Percentiles rank a stretch among this genome's conserved stretches.
Evolutionary conservation across 2,113 vertebrate genomes (phyloP).

Genomic region (Poicephalus gulielmi): DNA sequence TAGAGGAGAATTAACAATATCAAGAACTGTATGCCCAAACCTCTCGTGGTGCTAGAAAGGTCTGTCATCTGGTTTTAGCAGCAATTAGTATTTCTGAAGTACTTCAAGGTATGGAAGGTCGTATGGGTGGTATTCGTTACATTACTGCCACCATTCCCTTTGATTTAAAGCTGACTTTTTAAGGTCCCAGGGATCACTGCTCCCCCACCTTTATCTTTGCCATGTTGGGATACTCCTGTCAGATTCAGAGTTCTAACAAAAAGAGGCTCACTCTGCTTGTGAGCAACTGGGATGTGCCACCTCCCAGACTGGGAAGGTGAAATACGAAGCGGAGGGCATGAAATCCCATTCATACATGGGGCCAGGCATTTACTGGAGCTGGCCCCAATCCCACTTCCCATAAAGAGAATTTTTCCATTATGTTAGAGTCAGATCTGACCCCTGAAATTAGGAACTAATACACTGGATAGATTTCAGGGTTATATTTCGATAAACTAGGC

Average conservation of each 20-base stretch:
- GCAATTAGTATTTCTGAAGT: not conserved
- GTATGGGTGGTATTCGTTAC: not conserved
- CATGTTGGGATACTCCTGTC: not conserved
- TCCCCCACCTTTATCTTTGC: not conserved
- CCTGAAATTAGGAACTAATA: not conserved
- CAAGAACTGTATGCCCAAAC: not conserved
- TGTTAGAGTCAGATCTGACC: not conserved
- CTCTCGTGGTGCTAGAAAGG: not conserved
- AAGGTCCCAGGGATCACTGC: not conserved
- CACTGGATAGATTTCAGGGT: not conserved
- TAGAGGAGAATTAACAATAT: not conserved
- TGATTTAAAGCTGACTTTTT: not conserved
- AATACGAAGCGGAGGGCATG: not conserved
- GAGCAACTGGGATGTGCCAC: not conserved
- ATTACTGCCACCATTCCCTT: not conserved
- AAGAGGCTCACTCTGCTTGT: not conserved
- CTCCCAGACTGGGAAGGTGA: accelerated
- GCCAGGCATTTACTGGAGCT: not conserved
- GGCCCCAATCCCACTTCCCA: not conserved
- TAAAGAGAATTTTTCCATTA: not conserved
- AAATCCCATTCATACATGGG: not conserved
- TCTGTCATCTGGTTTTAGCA: not conserved
- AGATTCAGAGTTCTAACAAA: not conserved
- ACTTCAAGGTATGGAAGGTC: not conserved
- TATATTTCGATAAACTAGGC: not conserved